Evolutionary conservation across 2,113 vertebrate species (phyloP).

Genomic region (Proteles cristata): DNA sequence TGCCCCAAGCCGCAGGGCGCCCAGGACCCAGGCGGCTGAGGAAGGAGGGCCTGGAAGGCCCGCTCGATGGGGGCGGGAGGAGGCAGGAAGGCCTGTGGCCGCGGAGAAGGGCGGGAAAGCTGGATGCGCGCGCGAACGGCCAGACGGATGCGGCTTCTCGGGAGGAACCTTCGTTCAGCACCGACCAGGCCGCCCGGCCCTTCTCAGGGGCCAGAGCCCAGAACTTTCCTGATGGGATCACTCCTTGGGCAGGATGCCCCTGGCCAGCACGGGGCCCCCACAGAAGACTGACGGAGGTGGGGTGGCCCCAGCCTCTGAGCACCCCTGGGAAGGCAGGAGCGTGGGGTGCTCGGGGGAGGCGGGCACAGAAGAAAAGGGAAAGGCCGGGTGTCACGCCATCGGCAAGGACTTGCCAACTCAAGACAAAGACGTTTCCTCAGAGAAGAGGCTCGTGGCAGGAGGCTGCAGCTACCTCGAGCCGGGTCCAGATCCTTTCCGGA

Average conservation of each 20-base stretch:
- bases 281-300: not conserved
- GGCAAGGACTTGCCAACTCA: not conserved
- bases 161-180: not conserved
- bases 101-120: not conserved
- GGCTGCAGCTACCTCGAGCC: not conserved
- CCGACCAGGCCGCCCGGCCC: not conserved
- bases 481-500: not conserved
- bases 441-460: not conserved
- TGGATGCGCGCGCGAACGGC: not conserved
- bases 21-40: too few species aligned
- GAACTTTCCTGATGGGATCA: not conserved
- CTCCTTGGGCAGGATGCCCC: not conserved
- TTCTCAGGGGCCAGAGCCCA: not conserved
- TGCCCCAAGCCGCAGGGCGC: too few species aligned
- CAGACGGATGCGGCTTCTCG: not conserved
- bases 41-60: not conserved
- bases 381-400: not conserved
- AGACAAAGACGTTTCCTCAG: too few species aligned
- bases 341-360: too few species aligned
- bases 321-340: not conserved
- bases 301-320: not conserved
- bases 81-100: not conserved
- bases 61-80: too few species aligned
- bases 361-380: not conserved
- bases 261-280: not conserved